Percentiles rank a stretch among this genome's conserved stretches.
phyloP scores from a whole-genome alignment of 2,113 vertebrate species.

The Calidris pygmaea region DNA sequence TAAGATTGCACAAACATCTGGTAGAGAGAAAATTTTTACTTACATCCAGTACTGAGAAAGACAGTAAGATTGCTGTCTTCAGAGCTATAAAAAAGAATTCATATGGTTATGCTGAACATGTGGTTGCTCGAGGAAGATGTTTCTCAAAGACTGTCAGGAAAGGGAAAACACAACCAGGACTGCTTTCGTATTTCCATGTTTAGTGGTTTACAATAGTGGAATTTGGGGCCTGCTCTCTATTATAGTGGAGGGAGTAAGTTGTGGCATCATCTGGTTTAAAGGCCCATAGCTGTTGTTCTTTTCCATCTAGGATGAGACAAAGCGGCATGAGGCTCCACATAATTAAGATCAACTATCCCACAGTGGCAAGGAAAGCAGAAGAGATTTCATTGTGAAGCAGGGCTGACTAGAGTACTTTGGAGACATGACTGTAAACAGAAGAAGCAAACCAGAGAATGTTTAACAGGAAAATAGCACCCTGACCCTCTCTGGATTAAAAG shows the following conservation, averaged over 20 bases:
- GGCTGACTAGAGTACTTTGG: slow-evolving; percentile 49
- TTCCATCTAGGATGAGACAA: slow-evolving; percentile 49
- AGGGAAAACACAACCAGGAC: slow-evolving; percentile 35
- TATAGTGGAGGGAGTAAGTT: neutral
- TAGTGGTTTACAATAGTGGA: slow-evolving; percentile 24
- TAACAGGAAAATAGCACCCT: slow-evolving; percentile 72
- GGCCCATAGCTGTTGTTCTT: slow-evolving; percentile 46
- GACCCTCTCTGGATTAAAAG: slow-evolving; percentile 64
- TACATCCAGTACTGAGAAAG: neutral
- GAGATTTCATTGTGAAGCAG: slow-evolving; percentile 44
- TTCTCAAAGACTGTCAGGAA: slow-evolving; percentile 43
- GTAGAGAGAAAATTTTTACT: neutral
- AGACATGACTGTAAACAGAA: slow-evolving; percentile 61
- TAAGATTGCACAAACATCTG: neutral
- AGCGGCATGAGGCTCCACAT: neutral
- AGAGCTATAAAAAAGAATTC: slow-evolving; percentile 14
- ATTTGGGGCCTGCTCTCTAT: slow-evolving; percentile 7
- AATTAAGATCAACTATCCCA: slow-evolving; percentile 35
- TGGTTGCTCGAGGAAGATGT: slow-evolving; percentile 48
- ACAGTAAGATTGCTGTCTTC: slow-evolving; percentile 32
- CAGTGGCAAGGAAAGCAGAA: slow-evolving; percentile 57
- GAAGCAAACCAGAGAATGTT: slow-evolving; percentile 53
- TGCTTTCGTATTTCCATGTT: slow-evolving; percentile 51
- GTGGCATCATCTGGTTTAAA: slow-evolving; percentile 55
- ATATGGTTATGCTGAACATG: slow-evolving; percentile 37